Evolutionary conservation across 1,140 invertebrate species (phyloP).

Genomic region (Sitobion miscanthi): DNA sequence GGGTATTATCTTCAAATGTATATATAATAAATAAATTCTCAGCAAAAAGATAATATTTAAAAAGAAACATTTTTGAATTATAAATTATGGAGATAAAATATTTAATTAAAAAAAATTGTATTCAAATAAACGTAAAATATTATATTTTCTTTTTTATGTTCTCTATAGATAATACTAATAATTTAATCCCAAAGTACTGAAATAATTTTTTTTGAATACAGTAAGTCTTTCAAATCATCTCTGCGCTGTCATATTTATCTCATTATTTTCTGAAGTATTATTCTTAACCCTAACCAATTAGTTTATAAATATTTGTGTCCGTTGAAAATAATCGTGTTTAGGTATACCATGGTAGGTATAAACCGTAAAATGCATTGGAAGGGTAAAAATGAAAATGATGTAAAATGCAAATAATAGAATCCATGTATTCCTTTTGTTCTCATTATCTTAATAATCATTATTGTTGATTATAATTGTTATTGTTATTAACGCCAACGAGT

Average conservation of each 20-base stretch:
- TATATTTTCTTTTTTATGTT: not conserved
- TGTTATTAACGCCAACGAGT: not conserved
- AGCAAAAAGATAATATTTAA: not conserved
- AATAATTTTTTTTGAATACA: not conserved
- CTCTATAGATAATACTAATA: not conserved
- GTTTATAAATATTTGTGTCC: not conserved
- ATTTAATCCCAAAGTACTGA: not conserved
- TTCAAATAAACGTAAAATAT: not conserved
- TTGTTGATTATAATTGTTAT: not conserved
- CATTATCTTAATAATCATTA: not conserved
- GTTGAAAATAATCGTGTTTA: not conserved
- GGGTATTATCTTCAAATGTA: not conserved
- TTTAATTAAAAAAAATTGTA: not conserved
- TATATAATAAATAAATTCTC: not conserved
- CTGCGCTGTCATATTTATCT: not conserved
- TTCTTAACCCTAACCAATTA: not conserved
- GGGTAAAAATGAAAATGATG: not conserved
- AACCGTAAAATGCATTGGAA: not conserved
- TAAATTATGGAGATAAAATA: not conserved
- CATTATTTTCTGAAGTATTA: conserved; percentile 9
- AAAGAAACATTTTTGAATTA: not conserved
- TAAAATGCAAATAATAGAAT: not conserved
- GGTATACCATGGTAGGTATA: not conserved
- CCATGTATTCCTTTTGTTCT: not conserved
- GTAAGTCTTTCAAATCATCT: not conserved